These are phyloP conservation scores for Actinernus sp. DNA, from an alignment of 92 coral and sea anemone species.

Conservation along the genomic window DNA sequence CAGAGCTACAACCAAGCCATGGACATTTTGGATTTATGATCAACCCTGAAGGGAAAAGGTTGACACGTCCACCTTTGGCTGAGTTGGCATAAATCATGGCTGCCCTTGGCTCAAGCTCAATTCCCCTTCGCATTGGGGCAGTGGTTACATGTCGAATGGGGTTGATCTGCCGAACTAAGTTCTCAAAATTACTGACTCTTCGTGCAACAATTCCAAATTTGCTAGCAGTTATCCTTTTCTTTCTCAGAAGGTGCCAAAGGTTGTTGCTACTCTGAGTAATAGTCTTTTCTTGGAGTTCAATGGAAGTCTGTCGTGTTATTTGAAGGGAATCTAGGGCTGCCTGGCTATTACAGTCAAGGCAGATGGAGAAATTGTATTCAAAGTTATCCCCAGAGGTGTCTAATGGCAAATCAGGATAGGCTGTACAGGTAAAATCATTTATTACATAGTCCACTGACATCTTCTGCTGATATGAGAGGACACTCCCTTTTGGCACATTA, in stretches of 20 bases:
- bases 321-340: slow-evolving; percentile 40
- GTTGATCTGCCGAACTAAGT: slow-evolving; percentile 39
- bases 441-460: slow-evolving; percentile 41
- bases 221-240: slow-evolving; percentile 67
- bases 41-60: slow-evolving; percentile 44
- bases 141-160: slow-evolving; percentile 39
- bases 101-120: slow-evolving; percentile 48
- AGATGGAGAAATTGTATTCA: slow-evolving; percentile 30
- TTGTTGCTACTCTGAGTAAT: slow-evolving; percentile 37
- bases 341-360: slow-evolving; percentile 12
- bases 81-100: slow-evolving; percentile 43
- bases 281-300: slow-evolving; percentile 42
- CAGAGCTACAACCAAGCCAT: slow-evolving; percentile 75
- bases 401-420: slow-evolving; percentile 38
- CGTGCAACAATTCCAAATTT: slow-evolving; percentile 58
- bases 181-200: slow-evolving; percentile 48
- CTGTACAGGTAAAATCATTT: slow-evolving; percentile 50
- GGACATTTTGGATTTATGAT: slow-evolving; percentile 62
- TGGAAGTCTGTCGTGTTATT: slow-evolving; percentile 6
- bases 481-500: slow-evolving; percentile 44
- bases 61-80: slow-evolving; percentile 22
- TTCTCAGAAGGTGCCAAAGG: slow-evolving; percentile 54
- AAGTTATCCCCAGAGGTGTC: slow-evolving; percentile 13
- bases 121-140: slow-evolving; percentile 50
- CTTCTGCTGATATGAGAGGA: slow-evolving; percentile 56